phyloP scores from a whole-genome alignment of 1,140 invertebrate genomes.

The Apis florea region DNA sequence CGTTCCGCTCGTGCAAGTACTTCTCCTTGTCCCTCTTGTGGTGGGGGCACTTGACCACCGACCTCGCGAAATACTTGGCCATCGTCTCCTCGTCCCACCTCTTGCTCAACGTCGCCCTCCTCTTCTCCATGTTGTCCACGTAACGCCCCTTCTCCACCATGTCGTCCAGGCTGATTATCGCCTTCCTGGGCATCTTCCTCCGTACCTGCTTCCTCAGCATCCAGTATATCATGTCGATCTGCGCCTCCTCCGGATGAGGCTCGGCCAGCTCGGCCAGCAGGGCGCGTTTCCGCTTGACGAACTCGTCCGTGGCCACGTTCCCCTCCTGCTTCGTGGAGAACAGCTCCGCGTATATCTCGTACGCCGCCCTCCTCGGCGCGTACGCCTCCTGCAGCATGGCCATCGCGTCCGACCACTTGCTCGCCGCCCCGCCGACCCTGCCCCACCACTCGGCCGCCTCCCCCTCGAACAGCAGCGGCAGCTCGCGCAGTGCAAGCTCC shows the following conservation, averaged over 20 bases:
- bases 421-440: rapidly evolving
- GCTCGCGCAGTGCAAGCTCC: rapidly evolving
- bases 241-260: background rate
- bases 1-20: too few species aligned
- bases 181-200: too few species aligned
- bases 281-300: rapidly evolving
- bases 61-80: too few species aligned
- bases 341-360: rapidly evolving
- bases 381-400: rapidly evolving
- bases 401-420: rapidly evolving
- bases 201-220: too few species aligned
- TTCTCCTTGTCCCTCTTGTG: too few species aligned
- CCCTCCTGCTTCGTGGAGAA: rapidly evolving
- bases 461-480: background rate
- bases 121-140: too few species aligned
- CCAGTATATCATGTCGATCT: too few species aligned
- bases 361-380: rapidly evolving
- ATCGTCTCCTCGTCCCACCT: too few species aligned
- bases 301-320: rapidly evolving
- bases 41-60: too few species aligned
- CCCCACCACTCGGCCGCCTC: rapidly evolving
- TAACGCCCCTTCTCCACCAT: too few species aligned
- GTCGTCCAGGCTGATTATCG: too few species aligned
- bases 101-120: rapidly evolving
- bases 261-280: rapidly evolving